phyloP scores from a whole-genome alignment of 2,888 invertebrate species.

The Lasioglossum zephyrum region DNA sequence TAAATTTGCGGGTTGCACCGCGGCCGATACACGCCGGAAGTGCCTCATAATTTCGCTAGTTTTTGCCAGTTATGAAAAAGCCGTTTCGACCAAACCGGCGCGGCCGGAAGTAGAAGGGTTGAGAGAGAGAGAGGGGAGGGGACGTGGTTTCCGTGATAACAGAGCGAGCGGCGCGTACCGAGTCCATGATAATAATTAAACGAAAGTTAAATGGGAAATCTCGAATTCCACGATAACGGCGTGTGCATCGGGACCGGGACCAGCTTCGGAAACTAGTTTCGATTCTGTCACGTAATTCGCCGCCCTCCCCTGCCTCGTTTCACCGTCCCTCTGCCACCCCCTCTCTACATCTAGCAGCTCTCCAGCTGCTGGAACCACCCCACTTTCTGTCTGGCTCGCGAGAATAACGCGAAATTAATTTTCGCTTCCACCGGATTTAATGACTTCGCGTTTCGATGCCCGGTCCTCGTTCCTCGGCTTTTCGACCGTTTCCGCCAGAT shows the following conservation, averaged over 20 bases:
- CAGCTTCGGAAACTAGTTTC: slow-evolving; percentile 69
- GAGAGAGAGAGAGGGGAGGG: neutral
- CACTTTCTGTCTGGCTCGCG: slow-evolving; percentile 37
- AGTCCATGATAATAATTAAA: slow-evolving; percentile 74
- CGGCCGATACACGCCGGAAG: slow-evolving; percentile 47
- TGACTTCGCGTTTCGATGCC: slow-evolving; percentile 31
- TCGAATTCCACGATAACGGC: slow-evolving; percentile 63
- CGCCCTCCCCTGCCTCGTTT: neutral
- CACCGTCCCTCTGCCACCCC: neutral
- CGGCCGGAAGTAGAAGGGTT: neutral
- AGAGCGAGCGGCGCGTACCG: slow-evolving; percentile 7
- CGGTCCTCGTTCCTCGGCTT: neutral
- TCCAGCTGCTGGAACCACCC: neutral
- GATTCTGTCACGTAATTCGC: slow-evolving; percentile 64
- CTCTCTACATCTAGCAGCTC: neutral
- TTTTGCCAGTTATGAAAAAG: slow-evolving; percentile 57
- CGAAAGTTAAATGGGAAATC: slow-evolving; percentile 75
- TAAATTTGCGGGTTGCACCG: slow-evolving; percentile 55
- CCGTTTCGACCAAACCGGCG: slow-evolving; percentile 20
- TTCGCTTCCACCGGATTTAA: slow-evolving; percentile 54
- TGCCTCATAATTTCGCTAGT: slow-evolving; percentile 54
- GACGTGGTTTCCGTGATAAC: slow-evolving; percentile 46
- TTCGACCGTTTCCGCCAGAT: slow-evolving; percentile 32
- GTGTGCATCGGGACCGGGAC: slow-evolving; percentile 47
- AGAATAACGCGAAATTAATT: slow-evolving; percentile 67